Conservation (phyloP, 2,797 vertebrate species). For the Neostethus bicornis region DNA sequence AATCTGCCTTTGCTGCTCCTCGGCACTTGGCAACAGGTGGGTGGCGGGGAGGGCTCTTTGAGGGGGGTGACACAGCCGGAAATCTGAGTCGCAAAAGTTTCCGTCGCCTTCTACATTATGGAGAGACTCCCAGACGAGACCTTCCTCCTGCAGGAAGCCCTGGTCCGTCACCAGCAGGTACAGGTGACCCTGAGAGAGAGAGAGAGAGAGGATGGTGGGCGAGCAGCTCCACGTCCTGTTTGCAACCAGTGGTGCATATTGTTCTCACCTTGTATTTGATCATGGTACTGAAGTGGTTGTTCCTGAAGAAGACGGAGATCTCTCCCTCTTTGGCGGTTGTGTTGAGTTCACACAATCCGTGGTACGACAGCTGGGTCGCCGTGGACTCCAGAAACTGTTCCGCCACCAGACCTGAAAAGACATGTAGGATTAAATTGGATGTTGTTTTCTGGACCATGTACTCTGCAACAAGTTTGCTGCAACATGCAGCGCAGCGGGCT, state of each 20-base stretch:
- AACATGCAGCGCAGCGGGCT: no score
- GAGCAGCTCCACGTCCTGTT: not conserved
- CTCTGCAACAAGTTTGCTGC: no score
- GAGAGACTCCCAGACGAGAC: constrained; percentile 92
- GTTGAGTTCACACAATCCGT: constrained; percentile 91
- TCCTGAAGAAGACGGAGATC: constrained; percentile 93
- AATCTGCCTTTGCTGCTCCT: constrained; percentile 85
- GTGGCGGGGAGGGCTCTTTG: constrained; percentile 57
- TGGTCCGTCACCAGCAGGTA: constrained; percentile 96
- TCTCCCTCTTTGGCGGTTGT: constrained; percentile 84
- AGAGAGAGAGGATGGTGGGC: no score
- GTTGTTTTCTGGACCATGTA: no score
- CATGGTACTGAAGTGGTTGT: constrained; percentile 97
- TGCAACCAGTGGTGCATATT: constrained; percentile 81
- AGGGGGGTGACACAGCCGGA: constrained; percentile 84
- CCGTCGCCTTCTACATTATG: constrained; percentile 94
- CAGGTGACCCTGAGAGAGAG: constrained; percentile 84
- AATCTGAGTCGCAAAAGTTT: constrained; percentile 91
- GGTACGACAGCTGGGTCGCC: constrained; percentile 90
- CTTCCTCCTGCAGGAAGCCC: constrained; percentile 91
- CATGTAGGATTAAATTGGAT: no score
- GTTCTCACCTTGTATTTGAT: constrained; percentile 51
- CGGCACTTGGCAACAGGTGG: constrained; percentile 37
- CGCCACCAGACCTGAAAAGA: constrained; percentile 84
- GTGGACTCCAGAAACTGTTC: constrained; percentile 94